Conservation (phyloP, 1,140 invertebrate species). For the Macrostomum lignano region DNA sequence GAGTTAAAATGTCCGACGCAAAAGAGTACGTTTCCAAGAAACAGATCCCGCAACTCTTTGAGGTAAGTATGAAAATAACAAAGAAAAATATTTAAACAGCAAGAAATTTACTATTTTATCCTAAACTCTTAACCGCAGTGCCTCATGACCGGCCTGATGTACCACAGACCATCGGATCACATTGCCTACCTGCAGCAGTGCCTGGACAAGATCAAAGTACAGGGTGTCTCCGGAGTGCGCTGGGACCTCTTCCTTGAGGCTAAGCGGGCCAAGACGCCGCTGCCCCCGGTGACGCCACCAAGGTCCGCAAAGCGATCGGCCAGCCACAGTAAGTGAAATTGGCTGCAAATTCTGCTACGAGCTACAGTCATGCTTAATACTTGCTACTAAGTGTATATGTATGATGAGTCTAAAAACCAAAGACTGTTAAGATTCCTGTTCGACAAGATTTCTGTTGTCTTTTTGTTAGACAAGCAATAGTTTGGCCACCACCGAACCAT, state of each 20-base stretch:
- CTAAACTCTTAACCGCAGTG: conserved; percentile 13
- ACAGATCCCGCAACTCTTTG: conserved; percentile 24
- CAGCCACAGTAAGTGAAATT: too few relatives aligned
- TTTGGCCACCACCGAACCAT: too few relatives aligned
- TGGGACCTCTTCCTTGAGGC: conserved; percentile 22
- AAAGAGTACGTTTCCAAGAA: conserved; percentile 21
- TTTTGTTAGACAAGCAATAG: too few relatives aligned
- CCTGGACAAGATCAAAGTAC: conserved; percentile 15
- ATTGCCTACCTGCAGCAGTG: conserved; percentile 21
- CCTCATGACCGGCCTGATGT: conserved; percentile 27
- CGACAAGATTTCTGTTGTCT: too few relatives aligned
- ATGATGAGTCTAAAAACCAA: too few relatives aligned
- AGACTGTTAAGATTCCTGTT: too few relatives aligned
- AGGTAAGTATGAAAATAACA: conserved; percentile 13
- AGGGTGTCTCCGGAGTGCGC: conserved; percentile 14
- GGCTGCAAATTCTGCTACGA: too few relatives aligned
- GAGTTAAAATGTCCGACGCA: too few relatives aligned
- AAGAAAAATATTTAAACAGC: too few relatives aligned
- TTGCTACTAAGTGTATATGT: too few relatives aligned
- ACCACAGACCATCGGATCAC: conserved; percentile 22
- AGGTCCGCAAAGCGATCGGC: too few relatives aligned
- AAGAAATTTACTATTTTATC: background rate
- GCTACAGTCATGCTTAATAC: too few relatives aligned
- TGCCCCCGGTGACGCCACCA: conserved; percentile 16
- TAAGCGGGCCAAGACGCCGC: conserved; percentile 10